Evolutionary conservation across 2,113 vertebrate species (phyloP).

Genomic region (Desmodus rotundus): DNA sequence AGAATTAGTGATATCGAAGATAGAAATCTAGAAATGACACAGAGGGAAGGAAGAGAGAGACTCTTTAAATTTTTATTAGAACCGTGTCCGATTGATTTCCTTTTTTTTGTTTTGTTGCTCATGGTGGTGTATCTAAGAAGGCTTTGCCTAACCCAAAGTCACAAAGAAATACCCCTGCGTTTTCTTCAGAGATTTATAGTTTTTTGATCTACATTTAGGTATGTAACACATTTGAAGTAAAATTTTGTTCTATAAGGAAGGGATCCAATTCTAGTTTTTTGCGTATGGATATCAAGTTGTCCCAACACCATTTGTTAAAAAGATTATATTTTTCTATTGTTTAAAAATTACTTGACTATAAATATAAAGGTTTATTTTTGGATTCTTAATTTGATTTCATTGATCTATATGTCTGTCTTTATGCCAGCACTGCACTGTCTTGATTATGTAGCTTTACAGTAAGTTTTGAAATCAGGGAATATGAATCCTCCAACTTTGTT

Average conservation of each 20-base stretch:
- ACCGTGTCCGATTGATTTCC: background rate
- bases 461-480: background rate
- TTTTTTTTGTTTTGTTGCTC: background rate
- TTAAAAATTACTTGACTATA: background rate
- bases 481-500: background rate
- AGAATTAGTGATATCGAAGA: background rate
- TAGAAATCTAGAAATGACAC: background rate
- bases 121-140: background rate
- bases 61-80: background rate
- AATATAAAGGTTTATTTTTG: background rate
- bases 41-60: background rate
- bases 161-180: background rate
- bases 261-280: background rate
- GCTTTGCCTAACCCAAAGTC: background rate
- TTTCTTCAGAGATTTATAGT: background rate
- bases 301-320: background rate
- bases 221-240: background rate
- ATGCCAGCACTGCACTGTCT: background rate
- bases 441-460: background rate
- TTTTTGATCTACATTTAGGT: background rate
- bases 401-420: background rate
- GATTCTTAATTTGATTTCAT: background rate
- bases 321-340: background rate
- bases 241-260: background rate
- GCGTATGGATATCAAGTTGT: background rate